Evolutionary conservation across 2,888 invertebrate genomes (phyloP), one percentile per base, ranked within the genome.

Genomic region (Boloria selene): DNA sequence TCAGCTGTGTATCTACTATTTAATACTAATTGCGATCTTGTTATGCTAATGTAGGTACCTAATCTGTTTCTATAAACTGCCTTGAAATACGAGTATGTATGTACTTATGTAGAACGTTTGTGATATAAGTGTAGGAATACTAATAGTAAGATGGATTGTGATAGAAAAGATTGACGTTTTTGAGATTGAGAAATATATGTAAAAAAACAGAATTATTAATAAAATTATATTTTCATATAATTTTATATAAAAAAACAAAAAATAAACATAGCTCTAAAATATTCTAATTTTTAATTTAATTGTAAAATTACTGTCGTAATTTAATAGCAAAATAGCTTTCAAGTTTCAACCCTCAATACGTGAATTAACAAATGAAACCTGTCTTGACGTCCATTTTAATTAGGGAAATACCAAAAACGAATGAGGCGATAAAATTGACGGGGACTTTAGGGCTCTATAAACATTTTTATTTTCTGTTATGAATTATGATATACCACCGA

Each of bases 321-420:
- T 65, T 38, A 26, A 22, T n/a, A 18, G 22, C 56, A 56, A 26
- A 45, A 44, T 38, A 64, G 56, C 55, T 55, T 42, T 64, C 61
- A 63, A 50, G 52, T 55, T 42, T 64, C 61, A 63, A 50, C 63
- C 62, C 49, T 61, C 68, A 64, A 69, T 68, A 65, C 68, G 63
- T 67, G 59, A 69, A 61, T 77, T 71, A 70, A 76, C 74, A 76
- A 82, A 83, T 81, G 77, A 78, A 75, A 71, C 61, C 63, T 64
- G 67, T 68, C 66, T 55, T 64, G 62, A 77, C 83, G 86, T 83
- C 85, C 81, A 78, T 87, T 88, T 85, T 86, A 88, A 89, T 90
- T 88, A 87, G 71, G 79, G 73, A 78, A 81, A 80, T 78, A 78
- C 72, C 74, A 70, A 71, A 74, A 72, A 76, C 72, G 70, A 70